Evolutionary conservation across 2,888 invertebrate species (phyloP).

Genomic region (Antitype chi): DNA sequence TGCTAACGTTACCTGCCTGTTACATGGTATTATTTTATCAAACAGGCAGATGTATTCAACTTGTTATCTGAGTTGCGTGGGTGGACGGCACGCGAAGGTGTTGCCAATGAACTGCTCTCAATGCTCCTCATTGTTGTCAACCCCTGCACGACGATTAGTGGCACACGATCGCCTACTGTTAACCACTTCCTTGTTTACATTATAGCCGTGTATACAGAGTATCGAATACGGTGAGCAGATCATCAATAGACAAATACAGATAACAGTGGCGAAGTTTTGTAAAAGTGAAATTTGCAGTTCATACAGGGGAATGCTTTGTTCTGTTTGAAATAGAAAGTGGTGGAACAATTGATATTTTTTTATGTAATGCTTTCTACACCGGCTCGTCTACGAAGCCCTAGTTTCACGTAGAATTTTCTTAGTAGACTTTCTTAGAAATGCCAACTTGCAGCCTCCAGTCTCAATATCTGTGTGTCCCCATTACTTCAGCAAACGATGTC

Average conservation of each 20-base stretch:
- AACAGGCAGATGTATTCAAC: conserved; percentile 88
- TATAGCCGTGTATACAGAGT: conserved; percentile 71
- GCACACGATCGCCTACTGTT: conserved; percentile 77
- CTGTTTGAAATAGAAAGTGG: conserved; percentile 43
- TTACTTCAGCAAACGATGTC: background rate
- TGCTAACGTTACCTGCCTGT: conserved; percentile 71
- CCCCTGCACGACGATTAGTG: conserved; percentile 81
- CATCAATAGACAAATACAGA: conserved; percentile 65
- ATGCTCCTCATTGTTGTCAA: conserved; percentile 84
- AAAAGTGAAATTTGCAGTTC: conserved; percentile 58
- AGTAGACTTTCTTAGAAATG: background rate
- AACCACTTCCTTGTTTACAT: conserved; percentile 85
- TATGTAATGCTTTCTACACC: background rate
- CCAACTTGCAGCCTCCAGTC: background rate
- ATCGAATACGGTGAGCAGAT: conserved; percentile 64
- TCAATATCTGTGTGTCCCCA: no score
- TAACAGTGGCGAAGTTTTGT: conserved; percentile 58
- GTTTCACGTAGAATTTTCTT: background rate
- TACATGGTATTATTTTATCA: conserved; percentile 78
- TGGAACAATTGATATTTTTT: conserved; percentile 4
- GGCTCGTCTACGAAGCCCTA: accelerated
- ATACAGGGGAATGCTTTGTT: conserved; percentile 22
- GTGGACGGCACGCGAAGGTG: conserved; percentile 81
- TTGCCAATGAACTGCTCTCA: conserved; percentile 86
- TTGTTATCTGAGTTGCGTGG: conserved; percentile 88